Conservation (phyloP, 2,888 invertebrate genomes). For the Eilema sororculum region DNA sequence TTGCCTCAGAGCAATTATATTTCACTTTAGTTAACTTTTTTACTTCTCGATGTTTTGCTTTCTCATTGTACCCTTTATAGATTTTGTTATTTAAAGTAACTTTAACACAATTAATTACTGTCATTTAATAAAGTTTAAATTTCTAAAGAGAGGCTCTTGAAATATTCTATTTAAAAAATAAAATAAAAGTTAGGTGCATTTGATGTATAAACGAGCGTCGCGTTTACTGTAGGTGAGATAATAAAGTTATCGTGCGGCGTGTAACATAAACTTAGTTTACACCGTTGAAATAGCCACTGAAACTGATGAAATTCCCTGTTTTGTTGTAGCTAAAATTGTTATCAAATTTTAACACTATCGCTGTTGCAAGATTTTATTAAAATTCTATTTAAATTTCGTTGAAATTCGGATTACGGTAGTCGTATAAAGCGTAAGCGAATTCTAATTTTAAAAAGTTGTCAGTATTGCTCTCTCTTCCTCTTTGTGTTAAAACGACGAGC, state of each 20-base stretch:
- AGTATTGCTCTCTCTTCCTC: constrained; percentile 6
- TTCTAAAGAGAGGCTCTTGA: no score
- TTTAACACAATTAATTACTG: background rate
- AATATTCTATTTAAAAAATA: constrained; percentile 29
- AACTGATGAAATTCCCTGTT: constrained; percentile 50
- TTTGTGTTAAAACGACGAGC: constrained; percentile 8
- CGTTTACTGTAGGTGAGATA: constrained; percentile 48
- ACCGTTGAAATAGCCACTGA: constrained; percentile 59
- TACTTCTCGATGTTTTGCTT: background rate
- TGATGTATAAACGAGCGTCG: constrained; percentile 31
- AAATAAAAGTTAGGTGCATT: constrained; percentile 22
- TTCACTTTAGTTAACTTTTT: constrained; percentile 2
- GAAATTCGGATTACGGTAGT: constrained; percentile 6
- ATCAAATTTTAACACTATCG: constrained; percentile 26
- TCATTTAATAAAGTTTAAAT: background rate
- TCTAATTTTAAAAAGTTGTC: constrained; percentile 15
- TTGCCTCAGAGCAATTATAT: background rate
- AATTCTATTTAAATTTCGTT: background rate
- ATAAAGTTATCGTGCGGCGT: constrained; percentile 57
- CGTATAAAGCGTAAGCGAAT: background rate
- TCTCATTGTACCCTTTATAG: background rate
- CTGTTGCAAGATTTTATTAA: background rate
- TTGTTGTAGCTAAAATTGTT: constrained; percentile 25
- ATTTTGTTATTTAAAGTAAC: background rate
- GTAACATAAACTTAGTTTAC: constrained; percentile 48